phyloP scores from a whole-genome alignment of 2,797 vertebrate genomes.

The Amphiprion clarkii region DNA sequence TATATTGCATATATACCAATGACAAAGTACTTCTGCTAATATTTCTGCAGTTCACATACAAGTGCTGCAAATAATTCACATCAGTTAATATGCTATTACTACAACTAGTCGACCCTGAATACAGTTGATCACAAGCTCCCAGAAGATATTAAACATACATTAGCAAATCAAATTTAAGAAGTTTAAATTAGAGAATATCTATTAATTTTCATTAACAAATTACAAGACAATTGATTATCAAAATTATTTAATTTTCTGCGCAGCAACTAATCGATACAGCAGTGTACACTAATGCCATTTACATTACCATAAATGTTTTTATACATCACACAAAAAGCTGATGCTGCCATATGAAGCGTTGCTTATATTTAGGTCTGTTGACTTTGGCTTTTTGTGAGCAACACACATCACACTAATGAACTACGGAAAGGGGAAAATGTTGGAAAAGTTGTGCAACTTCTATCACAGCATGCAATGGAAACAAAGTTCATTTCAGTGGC shows the following conservation, averaged over 20 bases:
- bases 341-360: constrained; percentile 2
- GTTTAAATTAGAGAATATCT: neutral
- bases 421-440: neutral
- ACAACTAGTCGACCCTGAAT: no score
- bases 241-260: neutral
- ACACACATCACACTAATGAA: constrained; percentile 1
- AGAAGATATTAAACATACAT: no score
- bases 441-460: constrained; percentile 13
- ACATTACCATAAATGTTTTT: constrained; percentile 34
- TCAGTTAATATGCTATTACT: no score
- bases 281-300: neutral
- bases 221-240: neutral
- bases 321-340: constrained; percentile 23
- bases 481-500: constrained; percentile 30
- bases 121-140: no score
- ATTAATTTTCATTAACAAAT: neutral
- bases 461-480: constrained; percentile 50
- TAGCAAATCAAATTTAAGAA: neutral
- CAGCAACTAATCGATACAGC: neutral
- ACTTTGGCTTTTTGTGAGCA: constrained; percentile 13
- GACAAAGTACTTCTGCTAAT: no score
- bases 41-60: no score
- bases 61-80: no score
- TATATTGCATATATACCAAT: no score
- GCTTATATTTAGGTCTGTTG: neutral